Conservation (phyloP, 92 coral and sea anemone genomes). For the Epizoanthus rinbou region DNA sequence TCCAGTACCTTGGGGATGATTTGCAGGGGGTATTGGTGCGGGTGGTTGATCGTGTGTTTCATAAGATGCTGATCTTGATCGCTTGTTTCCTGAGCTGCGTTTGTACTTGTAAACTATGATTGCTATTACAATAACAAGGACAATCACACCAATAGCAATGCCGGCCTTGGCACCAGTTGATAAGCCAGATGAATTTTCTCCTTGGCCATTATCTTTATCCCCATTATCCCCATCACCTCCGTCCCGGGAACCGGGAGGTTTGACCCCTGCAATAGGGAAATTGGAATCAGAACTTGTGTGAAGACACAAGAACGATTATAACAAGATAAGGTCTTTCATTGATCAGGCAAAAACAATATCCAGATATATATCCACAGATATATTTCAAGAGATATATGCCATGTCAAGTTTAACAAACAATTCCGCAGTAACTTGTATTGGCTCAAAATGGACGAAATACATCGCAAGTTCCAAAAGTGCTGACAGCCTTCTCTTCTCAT, state of each 20-base stretch:
- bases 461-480: too few relatives aligned
- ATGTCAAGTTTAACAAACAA: too few relatives aligned
- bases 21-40: slow-evolving; percentile 10
- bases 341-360: too few relatives aligned
- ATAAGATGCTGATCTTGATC: not conserved
- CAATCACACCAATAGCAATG: not conserved
- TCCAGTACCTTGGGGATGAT: not conserved
- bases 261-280: not conserved
- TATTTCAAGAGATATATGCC: too few relatives aligned
- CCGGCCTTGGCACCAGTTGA: not conserved
- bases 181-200: not conserved
- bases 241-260: slow-evolving; percentile 5
- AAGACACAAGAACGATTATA: too few relatives aligned
- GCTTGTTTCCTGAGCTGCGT: not conserved
- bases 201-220: not conserved
- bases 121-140: not conserved
- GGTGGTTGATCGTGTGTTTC: not conserved
- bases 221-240: not conserved
- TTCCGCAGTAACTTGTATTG: too few relatives aligned
- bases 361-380: too few relatives aligned
- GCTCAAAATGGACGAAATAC: too few relatives aligned
- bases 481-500: too few relatives aligned
- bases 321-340: too few relatives aligned
- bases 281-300: not conserved
- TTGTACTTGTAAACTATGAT: not conserved